Base-by-base conservation (phyloP, 2,888 invertebrate genomes). In the Acrobasis suavella region DNA sequence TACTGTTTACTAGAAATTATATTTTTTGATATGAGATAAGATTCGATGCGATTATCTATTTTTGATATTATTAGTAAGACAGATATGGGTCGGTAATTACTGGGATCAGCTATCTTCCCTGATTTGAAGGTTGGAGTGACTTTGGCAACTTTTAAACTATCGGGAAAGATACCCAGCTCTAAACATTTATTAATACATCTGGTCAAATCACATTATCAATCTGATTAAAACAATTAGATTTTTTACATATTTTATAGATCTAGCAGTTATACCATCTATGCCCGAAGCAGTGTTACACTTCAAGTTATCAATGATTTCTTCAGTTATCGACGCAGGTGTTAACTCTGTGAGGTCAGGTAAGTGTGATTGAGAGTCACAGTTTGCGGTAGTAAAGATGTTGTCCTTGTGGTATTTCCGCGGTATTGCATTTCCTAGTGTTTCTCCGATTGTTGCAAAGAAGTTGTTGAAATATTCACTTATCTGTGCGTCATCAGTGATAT, bases 41-140 rank as follows among this genome's bases (percentile, higher is more conserved):
- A n/a, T 3, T 38, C 15, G 8, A 54, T 22, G 10, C 54, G 37
- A 32, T 55, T 38, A 38, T 55, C 50, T 12, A 65, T 56, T 59
- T 67, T 67, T 1, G 67, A 65, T 6, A 67, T 32, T 5, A 65
- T 58, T 5, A 62, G 65, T 0, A 67, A 39, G 3, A 65, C 62
- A 10, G 59, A 65, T 51, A 65, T 60, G 6, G 68, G 68, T 0
- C 68, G 17, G 42, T 66, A 68, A 42, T 68, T 66, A n/a, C 63
- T 50, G 14, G 66, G 66, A 14, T 68, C 66, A 15, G 58, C 15
- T 61, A 64, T 68, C 2, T 0, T 9, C 0, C 68, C 66, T n/a
- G 64, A 59, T 63, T 68, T 68, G 17, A 56, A 63, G 17, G 66
- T 66, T 10, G 68, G 68, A 42, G 32, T 64, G 2, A 68, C 66